Base-by-base conservation (phyloP, 2,113 vertebrate species). In the Pelobates fuscus region DNA sequence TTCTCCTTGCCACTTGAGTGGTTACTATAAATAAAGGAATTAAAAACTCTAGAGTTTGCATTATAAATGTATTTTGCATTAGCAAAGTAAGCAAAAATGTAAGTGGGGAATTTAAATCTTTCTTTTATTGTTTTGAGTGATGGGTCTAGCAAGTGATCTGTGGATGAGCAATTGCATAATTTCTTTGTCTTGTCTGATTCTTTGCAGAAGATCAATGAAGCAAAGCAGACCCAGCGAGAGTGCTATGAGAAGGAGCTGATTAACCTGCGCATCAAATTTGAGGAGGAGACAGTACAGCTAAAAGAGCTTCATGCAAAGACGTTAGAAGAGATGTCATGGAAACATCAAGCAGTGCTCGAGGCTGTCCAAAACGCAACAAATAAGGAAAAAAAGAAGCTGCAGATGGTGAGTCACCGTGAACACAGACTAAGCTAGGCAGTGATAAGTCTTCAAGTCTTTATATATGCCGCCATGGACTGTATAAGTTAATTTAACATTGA, bases 241-340 rank as follows among this genome's bases (percentile, higher is more conserved):
- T 89, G 87, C 82, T 96, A 96, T 79, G 96, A 98, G 81, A 95
- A 92, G 84, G 95, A 99, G 75, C 83, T 98, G 78, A 85, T 86
- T 83, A 92, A 83, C 74, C 68, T 97, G 78, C 92, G 88, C 30
- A 86, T 84, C 55, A 94, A 89, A 30, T 87, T 94, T 64, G 95
- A 99, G 84, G 95, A 95, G 12, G 96, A 98, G 72, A 83, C 91
- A 63, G 82, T 85, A 55, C 93, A 94, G 71, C 86, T 96, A 88
- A 97, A 94, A 73, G 94, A 98, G 70, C 83, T 90, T 77, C 95
- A 97, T 89, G 90, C 91, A n/a, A 93, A 95, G 65, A 91, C 91
- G 2, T 84, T 98, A 81, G 95, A 98, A 81, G 97, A 99, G 49
- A 82, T 98, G 71, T 81, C 93, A 37, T 94, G 93, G 88, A 97